A percentile compares a stretch with the other conserved stretches of the same genome.
Conservation (phyloP, 92 coral and sea anemone species). For the Porites lobata region DNA sequence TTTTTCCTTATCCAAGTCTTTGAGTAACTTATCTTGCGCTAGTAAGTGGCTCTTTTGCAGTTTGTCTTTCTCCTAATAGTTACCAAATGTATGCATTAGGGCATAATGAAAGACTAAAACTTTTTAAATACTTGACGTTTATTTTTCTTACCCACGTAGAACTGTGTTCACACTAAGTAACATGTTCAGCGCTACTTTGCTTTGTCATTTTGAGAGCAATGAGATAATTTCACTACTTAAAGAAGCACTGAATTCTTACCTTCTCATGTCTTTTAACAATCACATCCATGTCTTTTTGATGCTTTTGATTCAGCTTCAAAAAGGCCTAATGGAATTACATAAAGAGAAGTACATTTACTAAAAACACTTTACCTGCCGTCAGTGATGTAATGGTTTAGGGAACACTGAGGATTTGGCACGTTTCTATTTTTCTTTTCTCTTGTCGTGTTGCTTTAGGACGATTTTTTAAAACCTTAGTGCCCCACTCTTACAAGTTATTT, state of each 20-base stretch:
- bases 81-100: not conserved
- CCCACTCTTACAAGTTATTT: too few species aligned
- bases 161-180: too few species aligned
- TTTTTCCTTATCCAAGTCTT: constrained; percentile 88
- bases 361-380: not conserved
- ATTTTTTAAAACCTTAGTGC: too few species aligned
- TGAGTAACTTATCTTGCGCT: constrained; percentile 88
- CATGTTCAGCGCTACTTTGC: too few species aligned
- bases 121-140: too few species aligned
- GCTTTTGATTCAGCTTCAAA: constrained; percentile 80
- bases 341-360: not conserved
- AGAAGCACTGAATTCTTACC: constrained; percentile 38
- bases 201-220: too few species aligned
- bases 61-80: constrained; percentile 88
- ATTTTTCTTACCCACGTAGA: too few species aligned
- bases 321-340: constrained; percentile 48
- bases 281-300: constrained; percentile 86
- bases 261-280: constrained; percentile 90
- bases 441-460: too few species aligned
- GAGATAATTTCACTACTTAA: not conserved
- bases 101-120: not conserved
- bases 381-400: not conserved
- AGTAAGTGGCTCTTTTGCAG: constrained; percentile 88
- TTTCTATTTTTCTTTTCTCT: too few species aligned
- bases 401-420: too few species aligned